Evolutionary conservation across 2,888 invertebrate species (phyloP), one percentile per base, ranked within the genome.

Genomic region (Spilarctia lutea): DNA sequence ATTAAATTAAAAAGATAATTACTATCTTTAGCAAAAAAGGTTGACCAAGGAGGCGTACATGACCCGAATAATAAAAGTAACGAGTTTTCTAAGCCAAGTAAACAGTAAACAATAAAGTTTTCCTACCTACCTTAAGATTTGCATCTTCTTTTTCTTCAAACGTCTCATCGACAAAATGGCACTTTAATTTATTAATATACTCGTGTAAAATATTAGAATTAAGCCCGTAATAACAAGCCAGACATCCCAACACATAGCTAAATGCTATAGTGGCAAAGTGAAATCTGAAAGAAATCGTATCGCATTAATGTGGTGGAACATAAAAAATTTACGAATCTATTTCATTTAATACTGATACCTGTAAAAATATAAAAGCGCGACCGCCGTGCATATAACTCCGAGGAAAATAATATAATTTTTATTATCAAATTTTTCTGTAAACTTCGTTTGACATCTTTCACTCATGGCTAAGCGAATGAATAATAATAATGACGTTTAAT

Each of bases 401-500:
- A 91, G 82, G 89, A 90, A 95, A 93, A 94, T 92, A 93, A 94
- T 91, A 92, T 93, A 94, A 92, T 94, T 94, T 90, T 88, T 91
- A 93, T 93, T 94, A 90, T 91, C 91, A 92, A 92, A 91, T 91
- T 93, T 94, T 90, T 94, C 92, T 91, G 84, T 89, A 89, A 93
- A 92, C 92, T 94, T 93, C 85, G 88, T 93, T 92, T 95, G 95
- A 96, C 95, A 95, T 94, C 94, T 94, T 94, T 95, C 95, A 93
- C 94, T 94, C 95, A 96, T 96, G 95, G 93, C 90, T 94, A 91
- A 76, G 86, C 90, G 90, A 91, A 88, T 83, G n/a, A 39, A 39
- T 39, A 39, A 39, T 39, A 35, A 39, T 39, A 93, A 91, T 93
- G 92, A 93, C 90, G 76, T 70, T 93, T 92, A 80, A 86, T 91